Base-by-base conservation (phyloP, 2,888 invertebrate genomes). In the Syrista parreyssii region DNA sequence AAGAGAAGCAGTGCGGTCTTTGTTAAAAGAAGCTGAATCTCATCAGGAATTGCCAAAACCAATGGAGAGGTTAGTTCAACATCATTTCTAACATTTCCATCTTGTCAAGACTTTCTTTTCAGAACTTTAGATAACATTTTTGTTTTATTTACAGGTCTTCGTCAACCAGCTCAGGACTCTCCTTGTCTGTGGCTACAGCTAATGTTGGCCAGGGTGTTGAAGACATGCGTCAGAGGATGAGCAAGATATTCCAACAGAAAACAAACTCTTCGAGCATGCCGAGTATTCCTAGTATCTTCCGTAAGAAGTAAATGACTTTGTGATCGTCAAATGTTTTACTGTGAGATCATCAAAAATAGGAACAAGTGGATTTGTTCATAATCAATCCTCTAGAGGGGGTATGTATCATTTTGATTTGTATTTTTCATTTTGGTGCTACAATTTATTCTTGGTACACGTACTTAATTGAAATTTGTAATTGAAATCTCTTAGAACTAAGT, bases 171-270 rank as follows among this genome's bases (percentile, higher is more conserved):
- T 89, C 91, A 30, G 89, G 90, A 15, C 82, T 92, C 12, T 91
- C 91, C 1, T 80, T 92, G 12, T 90, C 91, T 23, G 87, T 90
- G 81, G 91, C 92, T 3, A 89, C 91, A 0, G 91, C 90, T 12
- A 91, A 90, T 75, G 90, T 91, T 31, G 93, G 93, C 36, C 93
- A 93, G 83, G 93, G 93, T 11, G 93, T 94, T 69, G 94, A 94
- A 86, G 94, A 94, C 77, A 93, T 94, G 92, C 92, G 93, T 74
- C 93, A 94, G 83, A 92, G 93, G 84, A 92, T 94, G 85, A 93
- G 93, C 79, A 94, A 94, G 85, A 94, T 94, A 82, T 94, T 94
- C 81, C 92, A 92, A 75, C 91, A 92, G 68, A 92, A 92, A 76
- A 82, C 88, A 12, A 88, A 82, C 77, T 88, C 91, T 3, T 86